Percentiles rank a stretch among this genome's conserved stretches.
Evolutionary conservation across 2,888 invertebrate genomes (phyloP).

Genomic region (Pocota personata): DNA sequence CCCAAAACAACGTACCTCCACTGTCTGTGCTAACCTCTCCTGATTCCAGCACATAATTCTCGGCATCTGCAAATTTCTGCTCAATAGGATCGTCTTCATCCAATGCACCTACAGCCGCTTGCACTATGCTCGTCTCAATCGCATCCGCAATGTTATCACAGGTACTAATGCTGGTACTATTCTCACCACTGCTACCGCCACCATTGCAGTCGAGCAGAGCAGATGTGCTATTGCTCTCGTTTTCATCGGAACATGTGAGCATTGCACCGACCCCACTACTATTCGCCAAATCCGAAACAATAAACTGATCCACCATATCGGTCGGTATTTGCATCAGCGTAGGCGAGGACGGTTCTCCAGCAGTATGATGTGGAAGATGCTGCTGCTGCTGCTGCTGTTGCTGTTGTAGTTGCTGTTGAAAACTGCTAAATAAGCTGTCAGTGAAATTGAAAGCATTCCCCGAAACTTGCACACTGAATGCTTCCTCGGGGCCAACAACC

Average conservation of each 20-base stretch:
- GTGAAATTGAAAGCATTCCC: slow-evolving; percentile 54
- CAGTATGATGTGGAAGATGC: slow-evolving; percentile 63
- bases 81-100: slow-evolving; percentile 85
- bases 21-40: slow-evolving; percentile 83
- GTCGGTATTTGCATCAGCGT: slow-evolving; percentile 53
- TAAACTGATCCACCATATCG: slow-evolving; percentile 71
- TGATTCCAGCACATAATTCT: slow-evolving; percentile 89
- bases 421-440: slow-evolving; percentile 60
- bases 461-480: slow-evolving; percentile 51
- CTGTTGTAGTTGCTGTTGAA: slow-evolving; percentile 57
- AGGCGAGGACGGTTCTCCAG: slow-evolving; percentile 47
- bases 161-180: slow-evolving; percentile 80
- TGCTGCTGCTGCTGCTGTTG: slow-evolving; percentile 66
- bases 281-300: slow-evolving; percentile 71
- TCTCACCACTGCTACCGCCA: slow-evolving; percentile 62
- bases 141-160: slow-evolving; percentile 80
- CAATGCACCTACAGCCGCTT: slow-evolving; percentile 56
- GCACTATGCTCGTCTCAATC: slow-evolving; percentile 66
- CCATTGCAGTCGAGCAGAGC: slow-evolving; percentile 80
- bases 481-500: slow-evolving; percentile 46
- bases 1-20: slow-evolving; percentile 75
- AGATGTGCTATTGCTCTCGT: slow-evolving; percentile 78
- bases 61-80: slow-evolving; percentile 90
- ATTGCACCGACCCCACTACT: slow-evolving; percentile 77
- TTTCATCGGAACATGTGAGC: slow-evolving; percentile 75